phyloP scores from a whole-genome alignment of 1,140 invertebrate species.

The Orchesella cincta region DNA sequence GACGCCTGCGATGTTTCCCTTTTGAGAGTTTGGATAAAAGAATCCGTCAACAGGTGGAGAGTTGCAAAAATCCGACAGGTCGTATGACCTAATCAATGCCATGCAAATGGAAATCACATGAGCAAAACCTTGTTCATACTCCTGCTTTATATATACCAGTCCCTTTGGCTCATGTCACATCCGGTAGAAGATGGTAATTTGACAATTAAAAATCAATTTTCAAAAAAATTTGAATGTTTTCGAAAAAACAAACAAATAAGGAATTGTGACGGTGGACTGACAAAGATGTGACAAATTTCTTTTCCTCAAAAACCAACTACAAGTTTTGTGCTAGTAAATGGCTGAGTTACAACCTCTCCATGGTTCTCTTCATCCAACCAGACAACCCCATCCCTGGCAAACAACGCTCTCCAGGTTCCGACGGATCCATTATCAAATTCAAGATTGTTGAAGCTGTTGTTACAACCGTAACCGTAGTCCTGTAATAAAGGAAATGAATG shows the following conservation, averaged over 20 bases:
- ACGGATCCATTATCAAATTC: constrained; percentile 9
- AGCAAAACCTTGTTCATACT: background rate
- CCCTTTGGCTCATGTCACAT: background rate
- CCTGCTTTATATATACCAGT: background rate
- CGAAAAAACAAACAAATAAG: too few species aligned
- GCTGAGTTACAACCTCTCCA: constrained; percentile 39
- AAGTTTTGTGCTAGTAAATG: constrained; percentile 3
- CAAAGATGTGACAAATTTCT: constrained; percentile 20
- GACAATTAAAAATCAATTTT: constrained; percentile 1
- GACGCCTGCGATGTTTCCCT: constrained; percentile 14
- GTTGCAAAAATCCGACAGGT: constrained; percentile 40
- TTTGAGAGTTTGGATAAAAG: constrained; percentile 31
- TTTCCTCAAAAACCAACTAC: background rate
- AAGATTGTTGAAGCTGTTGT: background rate
- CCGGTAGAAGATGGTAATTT: constrained; percentile 2
- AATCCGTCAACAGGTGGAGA: constrained; percentile 43
- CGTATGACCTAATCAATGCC: constrained; percentile 33
- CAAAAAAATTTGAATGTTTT: too few species aligned
- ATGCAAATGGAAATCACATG: constrained; percentile 22
- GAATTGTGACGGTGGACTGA: too few species aligned
- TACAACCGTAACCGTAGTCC: background rate
- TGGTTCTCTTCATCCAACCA: constrained; percentile 42
- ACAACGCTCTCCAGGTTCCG: constrained; percentile 20
- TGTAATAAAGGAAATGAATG: too few species aligned
- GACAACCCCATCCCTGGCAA: constrained; percentile 42